These are phyloP conservation scores for Bungarus multicinctus DNA, from an alignment of 2,113 vertebrate genomes.

Conservation along the genomic window DNA sequence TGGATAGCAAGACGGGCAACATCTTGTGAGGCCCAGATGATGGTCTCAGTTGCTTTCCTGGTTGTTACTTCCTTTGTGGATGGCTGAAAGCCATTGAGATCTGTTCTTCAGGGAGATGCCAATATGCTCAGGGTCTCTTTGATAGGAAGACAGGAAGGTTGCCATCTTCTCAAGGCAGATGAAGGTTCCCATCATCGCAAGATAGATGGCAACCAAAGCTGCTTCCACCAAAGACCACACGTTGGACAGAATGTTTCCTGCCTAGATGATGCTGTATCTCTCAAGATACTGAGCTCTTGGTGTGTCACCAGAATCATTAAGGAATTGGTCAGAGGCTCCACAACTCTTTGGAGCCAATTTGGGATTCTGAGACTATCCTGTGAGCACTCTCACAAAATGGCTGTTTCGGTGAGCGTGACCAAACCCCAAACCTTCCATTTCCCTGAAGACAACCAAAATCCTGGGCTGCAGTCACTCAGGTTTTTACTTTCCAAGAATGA, in stretches of 20 bases:
- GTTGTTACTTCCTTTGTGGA: background rate
- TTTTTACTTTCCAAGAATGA: background rate
- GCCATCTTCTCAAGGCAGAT: background rate
- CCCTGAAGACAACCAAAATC: background rate
- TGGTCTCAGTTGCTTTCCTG: background rate
- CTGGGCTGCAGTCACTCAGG: background rate
- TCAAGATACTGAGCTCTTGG: background rate
- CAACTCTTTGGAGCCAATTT: background rate
- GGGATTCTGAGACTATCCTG: background rate
- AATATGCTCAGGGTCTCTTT: background rate
- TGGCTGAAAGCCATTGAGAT: background rate
- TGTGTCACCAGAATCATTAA: background rate
- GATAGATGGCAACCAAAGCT: background rate
- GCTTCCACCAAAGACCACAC: background rate
- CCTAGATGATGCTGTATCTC: background rate
- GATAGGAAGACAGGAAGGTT: background rate
- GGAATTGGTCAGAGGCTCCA: background rate
- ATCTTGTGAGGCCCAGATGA: background rate
- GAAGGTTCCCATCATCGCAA: background rate
- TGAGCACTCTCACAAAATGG: background rate
- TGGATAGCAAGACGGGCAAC: background rate
- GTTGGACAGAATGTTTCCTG: background rate
- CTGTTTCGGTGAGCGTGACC: background rate
- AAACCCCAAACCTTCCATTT: background rate
- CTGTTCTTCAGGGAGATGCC: background rate